Percentiles rank a stretch among this genome's conserved stretches.
phyloP scores from a whole-genome alignment of 2,113 vertebrate species.

The Oxygymnocypris stewartii region DNA sequence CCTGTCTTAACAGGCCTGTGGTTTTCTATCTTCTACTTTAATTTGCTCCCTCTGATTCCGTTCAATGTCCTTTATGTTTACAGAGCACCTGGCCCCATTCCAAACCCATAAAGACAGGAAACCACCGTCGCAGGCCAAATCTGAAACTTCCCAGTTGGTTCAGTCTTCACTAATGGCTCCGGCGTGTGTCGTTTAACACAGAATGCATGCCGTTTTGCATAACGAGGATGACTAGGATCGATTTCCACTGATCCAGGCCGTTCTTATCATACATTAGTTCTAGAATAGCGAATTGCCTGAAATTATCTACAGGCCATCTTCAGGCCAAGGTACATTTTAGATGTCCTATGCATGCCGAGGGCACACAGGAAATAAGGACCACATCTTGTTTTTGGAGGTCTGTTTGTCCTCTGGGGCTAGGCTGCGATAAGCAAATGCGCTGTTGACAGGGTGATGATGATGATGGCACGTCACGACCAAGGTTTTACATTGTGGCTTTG shows the following conservation, averaged over 20 bases:
- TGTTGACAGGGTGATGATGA: slow-evolving; percentile 18
- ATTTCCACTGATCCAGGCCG: slow-evolving; percentile 20
- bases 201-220: slow-evolving; percentile 30
- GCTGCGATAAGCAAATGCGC: slow-evolving; percentile 29
- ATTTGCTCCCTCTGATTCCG: background rate
- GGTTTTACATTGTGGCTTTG: slow-evolving; percentile 26
- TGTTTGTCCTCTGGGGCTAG: slow-evolving; percentile 21
- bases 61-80: slow-evolving; percentile 1
- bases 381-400: background rate
- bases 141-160: slow-evolving; percentile 10
- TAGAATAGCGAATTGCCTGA: background rate
- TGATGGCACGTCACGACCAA: slow-evolving; percentile 33
- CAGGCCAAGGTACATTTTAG: slow-evolving; percentile 5
- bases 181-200: background rate
- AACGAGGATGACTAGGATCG: slow-evolving; percentile 23
- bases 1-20: background rate
- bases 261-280: slow-evolving; percentile 25
- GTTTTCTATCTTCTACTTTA: background rate
- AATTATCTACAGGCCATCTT: slow-evolving; percentile 32
- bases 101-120: slow-evolving; percentile 30
- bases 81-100: slow-evolving; percentile 4
- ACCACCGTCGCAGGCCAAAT: background rate
- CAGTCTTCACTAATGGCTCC: background rate
- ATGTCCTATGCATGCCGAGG: background rate
- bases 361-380: slow-evolving; percentile 2